These are phyloP conservation scores for Tyrannus savana DNA, from an alignment of 2,113 vertebrate species.

Conservation along the genomic window DNA sequence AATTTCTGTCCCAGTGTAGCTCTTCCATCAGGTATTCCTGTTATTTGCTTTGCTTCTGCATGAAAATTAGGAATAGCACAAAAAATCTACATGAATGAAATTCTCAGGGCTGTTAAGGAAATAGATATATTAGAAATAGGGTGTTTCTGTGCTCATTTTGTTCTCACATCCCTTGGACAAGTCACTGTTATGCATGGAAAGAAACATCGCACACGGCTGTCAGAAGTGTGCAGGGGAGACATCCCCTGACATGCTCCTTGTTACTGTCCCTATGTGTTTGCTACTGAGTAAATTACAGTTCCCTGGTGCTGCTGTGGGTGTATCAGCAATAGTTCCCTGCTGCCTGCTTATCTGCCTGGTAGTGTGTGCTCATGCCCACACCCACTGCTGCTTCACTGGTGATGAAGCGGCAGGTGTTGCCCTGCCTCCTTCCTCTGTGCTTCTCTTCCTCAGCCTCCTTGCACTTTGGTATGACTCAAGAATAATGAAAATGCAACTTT, in stretches of 20 bases:
- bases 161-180: not conserved
- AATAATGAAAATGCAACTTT: not conserved
- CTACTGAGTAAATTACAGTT: not conserved
- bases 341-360: not conserved
- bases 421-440: not conserved
- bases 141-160: not conserved
- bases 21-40: not conserved
- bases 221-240: too few relatives aligned
- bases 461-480: not conserved
- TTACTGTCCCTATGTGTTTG: not conserved
- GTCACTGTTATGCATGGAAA: not conserved
- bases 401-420: not conserved
- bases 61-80: not conserved
- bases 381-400: not conserved
- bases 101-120: not conserved
- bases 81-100: not conserved
- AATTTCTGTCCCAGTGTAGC: not conserved
- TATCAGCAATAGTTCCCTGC: not conserved
- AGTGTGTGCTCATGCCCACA: not conserved
- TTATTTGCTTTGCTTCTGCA: not conserved
- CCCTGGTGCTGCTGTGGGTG: not conserved
- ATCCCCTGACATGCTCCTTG: not conserved
- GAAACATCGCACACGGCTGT: not conserved
- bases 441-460: not conserved
- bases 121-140: not conserved